A percentile compares a stretch with the other conserved stretches of the same genome.
Conservation (phyloP, 2,113 vertebrate species). For the Telmatochromis bifrenatus region DNA sequence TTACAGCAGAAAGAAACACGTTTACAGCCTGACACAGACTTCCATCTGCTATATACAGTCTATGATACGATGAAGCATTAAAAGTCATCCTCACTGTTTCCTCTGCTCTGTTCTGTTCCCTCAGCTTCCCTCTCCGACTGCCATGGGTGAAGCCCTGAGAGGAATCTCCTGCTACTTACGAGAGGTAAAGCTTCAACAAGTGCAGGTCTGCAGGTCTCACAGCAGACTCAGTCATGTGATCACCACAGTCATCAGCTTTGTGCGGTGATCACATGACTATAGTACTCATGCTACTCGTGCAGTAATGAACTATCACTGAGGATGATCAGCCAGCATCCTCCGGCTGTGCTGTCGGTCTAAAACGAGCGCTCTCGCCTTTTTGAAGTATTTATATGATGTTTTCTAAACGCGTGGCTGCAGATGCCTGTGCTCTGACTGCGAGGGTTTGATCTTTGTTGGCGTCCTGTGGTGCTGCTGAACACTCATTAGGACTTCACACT, state of each 20-base stretch:
- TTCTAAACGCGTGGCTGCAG: not conserved
- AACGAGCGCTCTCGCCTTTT: not conserved
- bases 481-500: not conserved
- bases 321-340: not conserved
- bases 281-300: not conserved
- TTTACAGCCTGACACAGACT: not conserved
- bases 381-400: not conserved
- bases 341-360: too few species aligned
- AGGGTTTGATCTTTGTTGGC: not conserved
- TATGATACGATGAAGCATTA: too few species aligned
- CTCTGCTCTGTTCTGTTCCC: fast-evolving
- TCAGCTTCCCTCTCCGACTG: conserved; percentile 80
- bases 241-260: not conserved
- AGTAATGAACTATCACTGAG: not conserved
- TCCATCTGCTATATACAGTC: not conserved
- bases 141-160: conserved; percentile 79
- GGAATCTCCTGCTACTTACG: conserved; percentile 85
- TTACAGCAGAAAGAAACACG: not conserved
- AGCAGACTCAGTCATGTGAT: not conserved
- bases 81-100: not conserved
- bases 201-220: not conserved
- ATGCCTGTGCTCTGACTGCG: not conserved
- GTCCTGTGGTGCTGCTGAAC: not conserved
- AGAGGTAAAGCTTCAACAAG: conserved; percentile 60
- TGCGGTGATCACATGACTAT: not conserved